phyloP scores from a whole-genome alignment of 2,113 vertebrate genomes.

The Gulo gulo region DNA sequence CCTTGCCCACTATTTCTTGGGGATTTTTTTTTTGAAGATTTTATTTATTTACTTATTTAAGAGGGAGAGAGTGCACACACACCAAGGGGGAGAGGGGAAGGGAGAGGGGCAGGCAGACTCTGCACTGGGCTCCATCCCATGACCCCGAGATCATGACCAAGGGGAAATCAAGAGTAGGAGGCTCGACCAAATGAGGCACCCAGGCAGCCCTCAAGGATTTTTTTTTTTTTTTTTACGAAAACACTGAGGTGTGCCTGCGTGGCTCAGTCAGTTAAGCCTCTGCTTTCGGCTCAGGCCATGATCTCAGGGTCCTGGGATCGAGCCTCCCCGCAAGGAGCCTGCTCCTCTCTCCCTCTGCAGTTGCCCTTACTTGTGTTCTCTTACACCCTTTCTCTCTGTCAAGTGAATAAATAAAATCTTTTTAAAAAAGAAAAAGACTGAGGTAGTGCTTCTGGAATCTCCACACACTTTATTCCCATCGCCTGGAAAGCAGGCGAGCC shows the following conservation, averaged over 20 bases:
- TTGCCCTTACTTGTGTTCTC: no score
- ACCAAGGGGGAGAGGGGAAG: background rate
- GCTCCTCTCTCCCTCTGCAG: background rate
- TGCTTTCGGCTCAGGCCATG: no score
- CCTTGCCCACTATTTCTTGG: background rate
- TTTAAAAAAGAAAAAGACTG: background rate
- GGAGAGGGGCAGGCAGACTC: background rate
- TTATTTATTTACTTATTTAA: background rate
- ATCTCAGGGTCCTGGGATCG: background rate
- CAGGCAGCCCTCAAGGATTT: background rate
- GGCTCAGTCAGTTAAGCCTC: background rate
- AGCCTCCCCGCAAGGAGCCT: background rate
- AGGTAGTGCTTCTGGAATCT: background rate
- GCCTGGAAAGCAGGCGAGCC: background rate
- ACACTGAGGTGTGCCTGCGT: background rate
- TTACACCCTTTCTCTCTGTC: background rate
- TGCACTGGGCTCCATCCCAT: background rate
- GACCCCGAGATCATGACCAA: background rate
- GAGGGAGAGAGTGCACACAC: background rate
- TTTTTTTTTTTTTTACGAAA: background rate
- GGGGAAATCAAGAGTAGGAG: background rate
- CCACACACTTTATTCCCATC: background rate
- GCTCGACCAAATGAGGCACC: background rate
- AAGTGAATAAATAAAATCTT: background rate
- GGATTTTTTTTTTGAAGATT: background rate